Evolutionary conservation across 2,888 invertebrate genomes (phyloP), one percentile per base, ranked within the genome.

Genomic region (Yponomeuta evonymella): DNA sequence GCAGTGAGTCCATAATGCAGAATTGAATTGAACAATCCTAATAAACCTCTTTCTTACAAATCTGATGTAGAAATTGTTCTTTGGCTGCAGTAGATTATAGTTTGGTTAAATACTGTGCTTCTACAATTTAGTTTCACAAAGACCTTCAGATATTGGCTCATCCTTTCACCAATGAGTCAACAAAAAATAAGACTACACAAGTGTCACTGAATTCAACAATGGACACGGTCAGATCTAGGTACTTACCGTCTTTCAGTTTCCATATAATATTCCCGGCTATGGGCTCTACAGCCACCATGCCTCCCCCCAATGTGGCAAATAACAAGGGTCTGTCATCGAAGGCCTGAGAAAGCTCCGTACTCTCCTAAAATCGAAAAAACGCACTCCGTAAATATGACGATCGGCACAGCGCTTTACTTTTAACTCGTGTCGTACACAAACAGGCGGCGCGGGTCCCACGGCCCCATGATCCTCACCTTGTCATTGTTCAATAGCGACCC

Each of bases 231-330:
- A 58, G 71, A 70, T 33, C 64, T 67, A 72, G 70, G 69, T 62
- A 70, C 86, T 90, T 93, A 96, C 96, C 97, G 92, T 99, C 98
- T 89, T 96, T 96, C 74, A 98, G 94, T 80, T 95, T 96, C 99
- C 99, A 99, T 79, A 96, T 94, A 77, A 97, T 94, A 79, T 95
- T 94, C 72, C 99, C 99, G 71, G 97, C 95, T 75, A 94, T 90
- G 76, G 96, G 96, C 81, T 97, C 96, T 69, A 99, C 94, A n/a
- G 98, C 98, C 76, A 96, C 95, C 81, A 99, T 95, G 74, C 96
- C 96, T 76, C 99, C 99, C 83, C 98, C 98, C 77, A 99, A 93
- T 68, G 99, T 99, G 67, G 98, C 97, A 81, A 98, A 96, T 74
- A 99, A 94, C 77, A 99, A 88, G 66, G 96, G 92, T 75, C 96